Evolutionary conservation across 2,113 vertebrate genomes (phyloP), one percentile per base, ranked within the genome.

Genomic region (Pitta sordida): DNA sequence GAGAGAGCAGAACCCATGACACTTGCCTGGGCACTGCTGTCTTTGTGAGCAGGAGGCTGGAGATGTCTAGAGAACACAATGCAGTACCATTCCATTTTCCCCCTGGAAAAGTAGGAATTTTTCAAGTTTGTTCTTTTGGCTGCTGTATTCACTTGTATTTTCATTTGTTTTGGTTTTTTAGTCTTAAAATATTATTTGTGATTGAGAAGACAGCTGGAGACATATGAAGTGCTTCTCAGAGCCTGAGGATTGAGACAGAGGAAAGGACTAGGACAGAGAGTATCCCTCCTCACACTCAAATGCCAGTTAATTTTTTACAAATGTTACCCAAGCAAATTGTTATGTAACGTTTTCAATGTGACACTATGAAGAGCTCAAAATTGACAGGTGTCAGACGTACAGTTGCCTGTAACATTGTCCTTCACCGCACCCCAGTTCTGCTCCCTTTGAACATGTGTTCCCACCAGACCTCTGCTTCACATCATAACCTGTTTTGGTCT

Each of bases 1-100:
- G 24, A n/a, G 44, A 48, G 48, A 59, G 43, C 32, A 83, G 32
- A 59, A 48, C n/a, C 7, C 1, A 1, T 0, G 1, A 3, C 12
- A 8, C 46, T 63, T 79, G 27, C 51, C 49, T 37, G 36, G 32
- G 43, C 29, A 4, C 37, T 52, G 74, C 46, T 4, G 2, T 48
- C 29, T 56, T 39, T 65, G 68, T 18, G 15, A 88, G 39, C 49
- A 37, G 27, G 24, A 69, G 29, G 7, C 34, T 62, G 77, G 20
- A 55, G 23, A 17, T 34, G 15, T 12, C 16, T 20, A 36, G 36
- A 55, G 43, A 71, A 36, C 9, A 20, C 0, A 7, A 13, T 22
- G 20, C 22, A 46, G 62, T 30, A 46, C 22, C 3, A 2, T 7
- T 15, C 39, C n/a, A n/a, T n/a, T n/a, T 74, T 85, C 9, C 37